phyloP scores from a whole-genome alignment of 53 echinoderm and acorn worm species.

The Apostichopus leukothele region DNA sequence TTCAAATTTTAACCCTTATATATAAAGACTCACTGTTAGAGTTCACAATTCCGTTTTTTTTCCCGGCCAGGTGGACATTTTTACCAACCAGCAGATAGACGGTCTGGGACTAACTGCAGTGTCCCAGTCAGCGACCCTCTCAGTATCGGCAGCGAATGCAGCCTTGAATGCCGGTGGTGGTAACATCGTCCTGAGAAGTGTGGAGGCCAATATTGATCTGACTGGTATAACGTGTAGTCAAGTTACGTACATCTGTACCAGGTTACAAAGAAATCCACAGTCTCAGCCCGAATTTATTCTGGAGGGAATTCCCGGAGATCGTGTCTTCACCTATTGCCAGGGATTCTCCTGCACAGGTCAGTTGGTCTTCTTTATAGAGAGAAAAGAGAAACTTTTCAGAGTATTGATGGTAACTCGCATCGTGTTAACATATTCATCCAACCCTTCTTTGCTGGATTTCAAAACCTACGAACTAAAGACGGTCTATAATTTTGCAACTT shows the following conservation, averaged over 20 bases:
- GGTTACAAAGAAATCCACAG: conserved; percentile 53
- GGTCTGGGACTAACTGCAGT: conserved; percentile 50
- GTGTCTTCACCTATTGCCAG: conserved; percentile 58
- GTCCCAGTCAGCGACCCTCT: conserved; percentile 29
- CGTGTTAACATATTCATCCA: no score
- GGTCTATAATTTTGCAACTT: no score
- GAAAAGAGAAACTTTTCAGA: no score
- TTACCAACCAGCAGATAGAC: conserved; percentile 52
- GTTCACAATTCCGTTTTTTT: no score
- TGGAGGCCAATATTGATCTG: conserved; percentile 61
- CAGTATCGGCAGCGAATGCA: conserved; percentile 51
- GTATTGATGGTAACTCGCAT: no score
- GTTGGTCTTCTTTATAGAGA: neutral
- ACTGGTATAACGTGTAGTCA: conserved; percentile 61
- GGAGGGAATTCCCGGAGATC: conserved; percentile 46
- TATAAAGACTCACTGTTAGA: no score
- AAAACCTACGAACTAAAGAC: no score
- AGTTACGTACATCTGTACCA: conserved; percentile 79
- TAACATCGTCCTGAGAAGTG: conserved; percentile 50
- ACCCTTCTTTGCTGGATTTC: no score
- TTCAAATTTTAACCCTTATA: no score
- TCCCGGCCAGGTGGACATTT: conserved; percentile 52
- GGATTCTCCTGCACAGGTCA: conserved; percentile 67
- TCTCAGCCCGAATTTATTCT: conserved; percentile 73
- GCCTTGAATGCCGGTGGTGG: conserved; percentile 53